Evolutionary conservation across 2,797 vertebrate genomes (phyloP).

Genomic region (Fistularia tabacaria): DNA sequence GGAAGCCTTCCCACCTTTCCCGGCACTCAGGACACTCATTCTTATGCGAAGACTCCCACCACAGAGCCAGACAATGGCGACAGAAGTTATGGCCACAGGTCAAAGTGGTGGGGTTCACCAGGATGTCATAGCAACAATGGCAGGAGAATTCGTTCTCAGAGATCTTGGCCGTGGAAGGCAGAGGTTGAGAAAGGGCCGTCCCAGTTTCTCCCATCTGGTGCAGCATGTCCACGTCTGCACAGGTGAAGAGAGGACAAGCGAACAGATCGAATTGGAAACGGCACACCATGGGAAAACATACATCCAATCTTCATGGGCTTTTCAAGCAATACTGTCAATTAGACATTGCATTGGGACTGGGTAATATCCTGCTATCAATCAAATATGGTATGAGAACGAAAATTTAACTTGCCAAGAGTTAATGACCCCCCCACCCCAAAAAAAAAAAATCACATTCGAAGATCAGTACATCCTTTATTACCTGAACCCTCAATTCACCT

Average conservation of each 20-base stretch:
- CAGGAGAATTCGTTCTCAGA: conserved; percentile 87
- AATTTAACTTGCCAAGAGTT: too few species aligned
- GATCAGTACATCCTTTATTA: too few species aligned
- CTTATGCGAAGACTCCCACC: conserved; percentile 88
- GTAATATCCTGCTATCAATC: too few species aligned
- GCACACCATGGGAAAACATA: too few species aligned
- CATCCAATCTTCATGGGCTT: too few species aligned
- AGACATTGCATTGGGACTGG: too few species aligned
- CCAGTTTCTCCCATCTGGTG: conserved; percentile 54
- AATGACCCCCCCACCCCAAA: too few species aligned
- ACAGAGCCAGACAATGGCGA: conserved; percentile 89
- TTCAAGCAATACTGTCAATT: too few species aligned
- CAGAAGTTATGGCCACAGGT: conserved; percentile 97
- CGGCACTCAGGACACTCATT: conserved; percentile 91
- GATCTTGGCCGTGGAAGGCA: conserved; percentile 47
- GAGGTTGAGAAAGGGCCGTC: conserved; percentile 7
- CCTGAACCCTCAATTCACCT: too few species aligned
- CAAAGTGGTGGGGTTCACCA: conserved; percentile 91
- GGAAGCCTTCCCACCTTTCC: conserved; percentile 92
- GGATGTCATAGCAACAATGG: conserved; percentile 92
- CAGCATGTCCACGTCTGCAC: conserved; percentile 16
- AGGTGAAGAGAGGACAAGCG: neutral
- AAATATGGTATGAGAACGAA: too few species aligned
- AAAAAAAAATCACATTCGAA: too few species aligned
- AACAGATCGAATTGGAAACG: too few species aligned